phyloP scores from a whole-genome alignment of 2,797 vertebrate genomes.

The Sphaeramia orbicularis region DNA sequence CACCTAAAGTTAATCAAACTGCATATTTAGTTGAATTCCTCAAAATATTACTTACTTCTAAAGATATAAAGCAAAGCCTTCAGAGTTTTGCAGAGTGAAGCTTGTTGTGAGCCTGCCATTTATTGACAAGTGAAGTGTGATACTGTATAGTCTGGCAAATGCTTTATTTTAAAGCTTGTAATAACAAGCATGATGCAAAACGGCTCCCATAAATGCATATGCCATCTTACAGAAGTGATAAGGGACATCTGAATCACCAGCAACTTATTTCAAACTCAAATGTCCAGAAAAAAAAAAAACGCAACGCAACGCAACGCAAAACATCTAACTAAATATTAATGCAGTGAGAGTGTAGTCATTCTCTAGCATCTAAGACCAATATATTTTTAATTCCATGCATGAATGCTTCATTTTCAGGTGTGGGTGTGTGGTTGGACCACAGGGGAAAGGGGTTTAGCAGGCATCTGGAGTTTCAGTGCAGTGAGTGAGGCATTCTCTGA shows the following conservation, averaged over 20 bases:
- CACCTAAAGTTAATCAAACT: slow-evolving; percentile 7
- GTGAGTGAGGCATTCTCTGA: slow-evolving; percentile 79
- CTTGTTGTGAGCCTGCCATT: slow-evolving; percentile 8
- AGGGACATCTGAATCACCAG: slow-evolving; percentile 43
- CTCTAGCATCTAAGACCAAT: slow-evolving; percentile 40
- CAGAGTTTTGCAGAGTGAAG: slow-evolving; percentile 5
- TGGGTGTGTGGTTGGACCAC: slow-evolving; percentile 64
- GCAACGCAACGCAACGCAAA: slow-evolving; percentile 13
- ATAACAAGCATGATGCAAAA: slow-evolving; percentile 39
- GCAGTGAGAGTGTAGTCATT: slow-evolving; percentile 29
- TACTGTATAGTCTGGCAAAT: slow-evolving; percentile 6
- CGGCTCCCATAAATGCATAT: slow-evolving; percentile 12
- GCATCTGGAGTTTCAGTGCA: slow-evolving; percentile 76
- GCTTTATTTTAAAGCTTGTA: slow-evolving; percentile 28
- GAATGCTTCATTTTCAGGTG: slow-evolving; percentile 56
- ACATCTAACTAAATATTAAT: slow-evolving; percentile 27
- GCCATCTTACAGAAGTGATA: slow-evolving; percentile 10
- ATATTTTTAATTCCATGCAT: slow-evolving; percentile 74
- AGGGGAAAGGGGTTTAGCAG: slow-evolving; percentile 68
- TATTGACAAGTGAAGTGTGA: slow-evolving; percentile 23
- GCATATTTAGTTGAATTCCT: background rate
- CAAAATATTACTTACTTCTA: slow-evolving; percentile 11
- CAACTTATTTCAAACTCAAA: slow-evolving; percentile 41
- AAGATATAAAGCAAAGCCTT: slow-evolving; percentile 22
- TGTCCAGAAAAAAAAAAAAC: slow-evolving; percentile 7